Evolutionary conservation across 2,888 invertebrate genomes (phyloP), one percentile per base, ranked within the genome.

Genomic region (Bellardia bayeri): DNA sequence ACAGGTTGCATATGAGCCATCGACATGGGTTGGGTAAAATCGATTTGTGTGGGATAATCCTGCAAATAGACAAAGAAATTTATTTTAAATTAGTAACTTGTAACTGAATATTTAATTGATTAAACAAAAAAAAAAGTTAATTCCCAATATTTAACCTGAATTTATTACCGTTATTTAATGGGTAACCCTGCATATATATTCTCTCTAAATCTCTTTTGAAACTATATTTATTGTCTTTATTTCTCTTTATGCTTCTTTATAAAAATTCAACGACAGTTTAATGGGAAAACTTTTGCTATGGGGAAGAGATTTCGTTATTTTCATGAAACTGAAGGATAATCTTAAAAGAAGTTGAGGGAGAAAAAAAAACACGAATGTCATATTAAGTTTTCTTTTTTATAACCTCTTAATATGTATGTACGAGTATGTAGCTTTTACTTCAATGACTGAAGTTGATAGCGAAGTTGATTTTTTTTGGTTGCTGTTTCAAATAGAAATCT

Each of bases 21-120:
- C 37, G 93, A 90, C 89, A 94, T 64, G 5, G 93, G 92, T 72
- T 92, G 91, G 74, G 91, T 91, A 88, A 93, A 93, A 89, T 94
- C 94, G 90, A 93, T 88, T 88, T 93, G 92, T n/a, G 92, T 91
- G 9, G 94, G 91, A 89, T 94, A 94, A 89, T 94, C 94, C 94
- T 94, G 91, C 90, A 58, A 69, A 49, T 49, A 88, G 3, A 13
- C 3, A 23, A 58, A 58, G 3, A 33, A n/a, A 4, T 4, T 3
- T 13, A 13, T 11, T 45, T 56, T 42, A 33, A 49, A 40, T 56
- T 66, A 68, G 23, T 69, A 30, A 51, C 16, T 66, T 56, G 23
- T 69, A 30, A 51, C 16, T 30, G 1, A 80, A 45, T 45, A 64
- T 56, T 51, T 51, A 45, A 13, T n/a, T 4, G 1, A 7, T 45